A percentile compares a stretch with the other conserved stretches of the same genome.
Evolutionary conservation across 2,888 invertebrate genomes (phyloP).

Genomic region (Diachrysia chrysitis): DNA sequence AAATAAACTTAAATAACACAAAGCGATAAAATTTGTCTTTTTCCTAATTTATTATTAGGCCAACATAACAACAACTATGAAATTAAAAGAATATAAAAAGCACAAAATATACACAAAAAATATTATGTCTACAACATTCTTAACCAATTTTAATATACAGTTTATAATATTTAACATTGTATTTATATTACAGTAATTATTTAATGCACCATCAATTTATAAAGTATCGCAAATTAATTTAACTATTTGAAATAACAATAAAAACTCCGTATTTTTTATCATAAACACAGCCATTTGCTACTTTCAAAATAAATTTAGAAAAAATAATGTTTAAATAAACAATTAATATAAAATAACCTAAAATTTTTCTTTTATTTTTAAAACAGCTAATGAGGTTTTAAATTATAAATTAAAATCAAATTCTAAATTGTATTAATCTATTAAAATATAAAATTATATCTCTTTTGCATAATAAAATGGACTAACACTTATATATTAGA

Average conservation of each 20-base stretch:
- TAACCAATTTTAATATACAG: slow-evolving; percentile 39
- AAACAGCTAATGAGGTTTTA: neutral
- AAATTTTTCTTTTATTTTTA: too few relatives aligned
- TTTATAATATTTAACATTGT: slow-evolving; percentile 49
- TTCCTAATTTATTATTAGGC: neutral
- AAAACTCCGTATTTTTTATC: slow-evolving; percentile 37
- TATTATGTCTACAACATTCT: slow-evolving; percentile 4
- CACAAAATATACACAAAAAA: slow-evolving; percentile 7
- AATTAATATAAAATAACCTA: neutral
- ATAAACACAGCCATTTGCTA: slow-evolving; percentile 57
- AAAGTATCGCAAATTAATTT: slow-evolving; percentile 48
- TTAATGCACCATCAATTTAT: slow-evolving; percentile 72
- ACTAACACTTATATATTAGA: slow-evolving; percentile 57
- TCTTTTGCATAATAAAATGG: slow-evolving; percentile 41
- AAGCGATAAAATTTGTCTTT: too few relatives aligned
- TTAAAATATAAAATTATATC: slow-evolving; percentile 24
- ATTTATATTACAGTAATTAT: slow-evolving; percentile 56
- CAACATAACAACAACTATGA: neutral
- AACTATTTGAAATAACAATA: slow-evolving; percentile 42
- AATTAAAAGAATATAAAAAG: neutral
- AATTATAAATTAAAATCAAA: neutral
- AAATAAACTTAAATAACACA: too few relatives aligned
- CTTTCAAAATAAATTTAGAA: slow-evolving; percentile 17
- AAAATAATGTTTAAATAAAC: neutral
- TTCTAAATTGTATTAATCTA: slow-evolving; percentile 1